phyloP scores from a whole-genome alignment of 2,797 vertebrate species.

The Hemibagrus guttatus region DNA sequence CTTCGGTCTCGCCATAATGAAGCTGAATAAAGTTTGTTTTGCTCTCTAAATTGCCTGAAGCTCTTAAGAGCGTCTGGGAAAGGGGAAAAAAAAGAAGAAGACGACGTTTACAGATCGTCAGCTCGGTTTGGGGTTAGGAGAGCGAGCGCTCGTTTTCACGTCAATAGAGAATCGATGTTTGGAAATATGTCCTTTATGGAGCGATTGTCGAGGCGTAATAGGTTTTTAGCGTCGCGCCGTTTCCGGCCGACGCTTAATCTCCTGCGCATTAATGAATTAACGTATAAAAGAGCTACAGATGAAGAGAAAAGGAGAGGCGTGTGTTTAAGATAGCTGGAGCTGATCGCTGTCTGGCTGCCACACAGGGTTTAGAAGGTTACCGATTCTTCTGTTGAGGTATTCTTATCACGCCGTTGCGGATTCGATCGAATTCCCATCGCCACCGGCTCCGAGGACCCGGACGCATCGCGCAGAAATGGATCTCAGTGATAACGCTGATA shows the following conservation, averaged over 20 bases:
- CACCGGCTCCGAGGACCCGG: slow-evolving; percentile 15
- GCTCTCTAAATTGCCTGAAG: slow-evolving; percentile 9
- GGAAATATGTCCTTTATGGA: background rate
- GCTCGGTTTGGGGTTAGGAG: background rate
- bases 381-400: slow-evolving; percentile 44
- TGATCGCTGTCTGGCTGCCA: slow-evolving; percentile 52
- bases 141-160: background rate
- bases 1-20: slow-evolving; percentile 15
- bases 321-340: slow-evolving; percentile 45
- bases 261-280: background rate
- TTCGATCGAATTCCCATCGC: slow-evolving; percentile 41
- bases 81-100: background rate
- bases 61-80: background rate
- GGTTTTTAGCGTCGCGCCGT: background rate
- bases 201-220: slow-evolving; percentile 5
- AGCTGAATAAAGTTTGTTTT: slow-evolving; percentile 30
- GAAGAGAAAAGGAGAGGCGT: background rate
- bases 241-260: background rate
- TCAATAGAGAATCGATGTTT: slow-evolving; percentile 22
- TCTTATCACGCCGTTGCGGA: slow-evolving; percentile 23
- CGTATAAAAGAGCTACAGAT: background rate
- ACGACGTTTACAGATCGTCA: background rate
- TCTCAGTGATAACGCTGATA: slow-evolving; percentile 21
- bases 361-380: slow-evolving; percentile 45
- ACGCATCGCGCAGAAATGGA: background rate